Conservation (phyloP, 2,888 invertebrate species). For the Lapara coniferarum region DNA sequence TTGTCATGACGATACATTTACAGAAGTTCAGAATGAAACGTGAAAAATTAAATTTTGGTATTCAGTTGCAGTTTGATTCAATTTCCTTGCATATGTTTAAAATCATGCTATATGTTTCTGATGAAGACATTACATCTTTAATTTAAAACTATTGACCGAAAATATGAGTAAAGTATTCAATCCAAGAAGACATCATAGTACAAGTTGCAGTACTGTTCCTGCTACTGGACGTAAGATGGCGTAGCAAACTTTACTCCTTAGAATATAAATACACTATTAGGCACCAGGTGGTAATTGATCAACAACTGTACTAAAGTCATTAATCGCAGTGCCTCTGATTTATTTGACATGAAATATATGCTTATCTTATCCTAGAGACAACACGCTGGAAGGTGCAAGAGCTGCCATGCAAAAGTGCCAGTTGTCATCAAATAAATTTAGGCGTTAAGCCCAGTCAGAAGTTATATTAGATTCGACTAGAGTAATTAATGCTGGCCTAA, state of each 20-base stretch:
- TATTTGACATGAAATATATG: too few relatives aligned
- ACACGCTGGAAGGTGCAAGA: too few relatives aligned
- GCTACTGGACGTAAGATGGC: constrained; percentile 22
- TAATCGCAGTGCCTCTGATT: too few relatives aligned
- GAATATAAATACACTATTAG: too few relatives aligned
- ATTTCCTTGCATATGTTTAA: not conserved
- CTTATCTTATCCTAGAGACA: too few relatives aligned
- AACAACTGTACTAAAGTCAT: too few relatives aligned
- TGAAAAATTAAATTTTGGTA: not conserved
- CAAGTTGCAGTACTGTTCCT: not conserved
- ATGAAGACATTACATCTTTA: not conserved
- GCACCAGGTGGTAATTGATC: too few relatives aligned
- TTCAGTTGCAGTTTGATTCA: not conserved
- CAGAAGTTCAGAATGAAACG: not conserved
- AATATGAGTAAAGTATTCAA: not conserved
- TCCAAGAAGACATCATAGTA: not conserved
- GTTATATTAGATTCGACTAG: too few relatives aligned
- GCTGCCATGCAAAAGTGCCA: too few relatives aligned
- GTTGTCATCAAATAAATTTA: too few relatives aligned
- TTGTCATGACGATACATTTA: not conserved
- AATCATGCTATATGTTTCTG: not conserved
- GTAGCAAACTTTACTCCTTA: not conserved
- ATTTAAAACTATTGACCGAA: not conserved
- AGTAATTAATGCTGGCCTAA: too few relatives aligned
- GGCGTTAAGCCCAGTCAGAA: too few relatives aligned